A percentile compares a stretch with the other conserved stretches of the same genome.
phyloP scores from a whole-genome alignment of 2,113 vertebrate species.

The Gracilinanus agilis region DNA sequence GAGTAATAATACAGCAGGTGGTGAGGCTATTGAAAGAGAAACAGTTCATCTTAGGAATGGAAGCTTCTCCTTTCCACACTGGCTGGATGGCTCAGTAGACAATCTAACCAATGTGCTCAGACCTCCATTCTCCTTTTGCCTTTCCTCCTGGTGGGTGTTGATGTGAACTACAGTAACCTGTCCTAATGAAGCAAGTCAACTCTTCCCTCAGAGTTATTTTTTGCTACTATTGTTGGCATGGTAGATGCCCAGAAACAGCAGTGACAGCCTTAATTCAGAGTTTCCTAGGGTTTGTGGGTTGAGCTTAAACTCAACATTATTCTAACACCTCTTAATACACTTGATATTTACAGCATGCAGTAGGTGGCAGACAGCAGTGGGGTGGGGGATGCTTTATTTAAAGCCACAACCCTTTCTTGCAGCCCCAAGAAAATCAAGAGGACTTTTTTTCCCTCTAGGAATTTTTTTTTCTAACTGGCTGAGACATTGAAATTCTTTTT shows the following conservation, averaged over 20 bases:
- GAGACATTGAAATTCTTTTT: constrained; percentile 35
- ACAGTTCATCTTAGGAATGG: background rate
- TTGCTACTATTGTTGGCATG: rapidly evolving
- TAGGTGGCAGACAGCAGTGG: constrained; percentile 25
- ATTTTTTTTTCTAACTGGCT: background rate
- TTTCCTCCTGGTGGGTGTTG: background rate
- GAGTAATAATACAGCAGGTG: background rate
- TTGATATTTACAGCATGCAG: constrained; percentile 29
- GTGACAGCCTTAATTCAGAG: background rate
- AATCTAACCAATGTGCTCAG: background rate
- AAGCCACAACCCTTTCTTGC: constrained; percentile 25
- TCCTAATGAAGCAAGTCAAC: background rate
- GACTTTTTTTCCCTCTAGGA: constrained; percentile 61
- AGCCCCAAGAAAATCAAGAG: constrained; percentile 72
- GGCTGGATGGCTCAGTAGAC: background rate
- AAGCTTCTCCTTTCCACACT: background rate
- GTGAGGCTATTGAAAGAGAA: background rate
- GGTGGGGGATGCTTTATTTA: constrained; percentile 39
- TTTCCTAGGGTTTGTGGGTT: constrained; percentile 48
- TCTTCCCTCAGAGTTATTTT: background rate
- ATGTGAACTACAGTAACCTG: background rate
- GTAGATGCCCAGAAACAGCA: background rate
- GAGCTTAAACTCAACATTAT: constrained; percentile 64
- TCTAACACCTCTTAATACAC: constrained; percentile 58
- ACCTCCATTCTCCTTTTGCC: background rate